Evolutionary conservation across 2,888 invertebrate genomes (phyloP), one percentile per base, ranked within the genome.

Genomic region (Acleris sparsana): DNA sequence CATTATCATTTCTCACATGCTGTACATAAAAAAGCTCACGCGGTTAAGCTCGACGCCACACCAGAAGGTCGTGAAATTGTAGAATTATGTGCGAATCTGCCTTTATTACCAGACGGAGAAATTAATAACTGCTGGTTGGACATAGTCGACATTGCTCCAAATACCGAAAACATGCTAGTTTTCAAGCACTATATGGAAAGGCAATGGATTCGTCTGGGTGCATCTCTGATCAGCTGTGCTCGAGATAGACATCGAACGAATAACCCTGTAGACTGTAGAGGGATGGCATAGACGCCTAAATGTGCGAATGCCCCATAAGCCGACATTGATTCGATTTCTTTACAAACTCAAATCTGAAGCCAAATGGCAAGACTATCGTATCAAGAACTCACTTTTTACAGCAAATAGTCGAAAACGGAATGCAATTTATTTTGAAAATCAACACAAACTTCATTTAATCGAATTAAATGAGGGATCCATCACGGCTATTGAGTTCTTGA

Each of bases 101-200:
- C 48, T 17, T 25, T 57, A 17, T 22, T 57, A 22, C 57, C 57
- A n/a, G 46, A 57, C 22, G 46, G 3, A 9, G 46, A 57, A 57
- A 57, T 57, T 11, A 57, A 25, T 25, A 48, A 57, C 25, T 57
- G 57, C 57, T 57, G 57, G 48, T 57, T 57, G 5, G 48, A 57
- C 6, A 57, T 57, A n/a, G 7, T 57, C 5, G 29, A 48, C 5
- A 57, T 57, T 17, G 57, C 22, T 57, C 57, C 48, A 48, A 48
- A 46, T 57, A 57, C 56, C 5, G 44, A 56, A 5, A 56, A 11
- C 13, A 56, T 56, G 56, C 4, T 48, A 11, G 4, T 56, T 56
- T 56, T 56, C n/a, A 56, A 56, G n/a, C 22, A 20, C 1, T 56
- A 56, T 22, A 56, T 56, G 56, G 56, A 56, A 22, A 20, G 44